Evolutionary conservation across 2,888 invertebrate genomes (phyloP).

Genomic region (Mesorhabditis spiculigera): DNA sequence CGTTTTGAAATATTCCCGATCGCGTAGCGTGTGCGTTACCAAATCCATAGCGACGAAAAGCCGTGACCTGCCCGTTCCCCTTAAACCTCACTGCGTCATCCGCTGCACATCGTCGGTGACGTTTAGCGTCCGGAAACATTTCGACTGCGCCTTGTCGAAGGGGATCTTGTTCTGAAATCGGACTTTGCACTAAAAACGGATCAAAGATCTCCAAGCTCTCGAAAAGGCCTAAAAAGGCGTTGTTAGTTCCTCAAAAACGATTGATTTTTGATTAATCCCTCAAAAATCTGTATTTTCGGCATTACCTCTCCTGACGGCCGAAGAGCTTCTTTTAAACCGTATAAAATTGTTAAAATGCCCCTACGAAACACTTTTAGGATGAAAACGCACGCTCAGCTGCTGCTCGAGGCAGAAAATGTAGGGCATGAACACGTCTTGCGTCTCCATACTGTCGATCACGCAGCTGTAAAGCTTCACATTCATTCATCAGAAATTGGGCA

Average conservation of each 20-base stretch:
- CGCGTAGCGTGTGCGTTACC: too few species aligned
- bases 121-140: constrained; percentile 36
- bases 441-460: constrained; percentile 36
- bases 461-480: constrained; percentile 16
- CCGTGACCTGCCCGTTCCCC: too few species aligned
- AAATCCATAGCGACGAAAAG: too few species aligned
- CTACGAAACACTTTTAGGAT: neutral
- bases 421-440: constrained; percentile 35
- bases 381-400: constrained; percentile 20
- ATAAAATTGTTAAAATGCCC: neutral
- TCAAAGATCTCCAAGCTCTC: too few species aligned
- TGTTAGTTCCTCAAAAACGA: too few species aligned
- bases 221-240: too few species aligned
- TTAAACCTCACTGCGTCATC: constrained; percentile 30
- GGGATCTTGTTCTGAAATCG: constrained; percentile 19
- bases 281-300: too few species aligned
- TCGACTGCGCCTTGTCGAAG: constrained; percentile 35
- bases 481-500: neutral
- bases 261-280: too few species aligned
- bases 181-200: neutral
- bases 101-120: constrained; percentile 33
- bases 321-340: too few species aligned
- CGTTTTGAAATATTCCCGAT: too few species aligned
- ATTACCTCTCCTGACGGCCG: too few species aligned
- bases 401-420: constrained; percentile 41